Evolutionary conservation across 2,888 invertebrate genomes (phyloP).

Genomic region (Dilophus febrilis): DNA sequence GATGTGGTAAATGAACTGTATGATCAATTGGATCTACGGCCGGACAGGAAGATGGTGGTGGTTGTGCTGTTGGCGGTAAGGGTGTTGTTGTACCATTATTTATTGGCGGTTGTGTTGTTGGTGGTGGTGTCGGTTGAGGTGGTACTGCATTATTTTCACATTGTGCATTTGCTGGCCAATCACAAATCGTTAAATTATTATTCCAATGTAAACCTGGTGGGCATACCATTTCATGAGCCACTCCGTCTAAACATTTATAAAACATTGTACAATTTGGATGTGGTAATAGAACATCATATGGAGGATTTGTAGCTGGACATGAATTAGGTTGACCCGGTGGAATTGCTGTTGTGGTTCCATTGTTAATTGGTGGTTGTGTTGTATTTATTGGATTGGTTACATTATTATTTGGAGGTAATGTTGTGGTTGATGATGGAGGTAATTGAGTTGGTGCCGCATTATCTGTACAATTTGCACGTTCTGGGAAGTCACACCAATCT

Average conservation of each 20-base stretch:
- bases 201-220: slow-evolving; percentile 2
- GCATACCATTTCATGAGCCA: not conserved
- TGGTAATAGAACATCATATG: not conserved
- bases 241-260: slow-evolving; percentile 4
- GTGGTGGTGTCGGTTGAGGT: not conserved
- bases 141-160: not conserved
- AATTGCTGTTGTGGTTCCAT: not conserved
- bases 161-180: slow-evolving; percentile 1
- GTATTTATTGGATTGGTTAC: not conserved
- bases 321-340: too few species aligned
- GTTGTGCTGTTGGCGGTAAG: not conserved
- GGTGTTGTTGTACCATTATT: not conserved
- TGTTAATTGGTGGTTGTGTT: not conserved
- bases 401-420: not conserved
- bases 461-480: not conserved
- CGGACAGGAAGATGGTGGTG: not conserved
- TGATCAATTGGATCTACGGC: not conserved
- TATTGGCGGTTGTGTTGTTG: not conserved
- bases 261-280: slow-evolving; percentile 2
- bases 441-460: too few species aligned
- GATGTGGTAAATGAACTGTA: slow-evolving; percentile 4
- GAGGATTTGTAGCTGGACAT: not conserved
- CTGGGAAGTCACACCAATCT: slow-evolving; percentile 6
- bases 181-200: not conserved
- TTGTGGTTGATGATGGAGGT: not conserved